These are phyloP conservation scores for Decapterus maruadsi DNA, from an alignment of 2,797 vertebrate species.

Conservation along the genomic window DNA sequence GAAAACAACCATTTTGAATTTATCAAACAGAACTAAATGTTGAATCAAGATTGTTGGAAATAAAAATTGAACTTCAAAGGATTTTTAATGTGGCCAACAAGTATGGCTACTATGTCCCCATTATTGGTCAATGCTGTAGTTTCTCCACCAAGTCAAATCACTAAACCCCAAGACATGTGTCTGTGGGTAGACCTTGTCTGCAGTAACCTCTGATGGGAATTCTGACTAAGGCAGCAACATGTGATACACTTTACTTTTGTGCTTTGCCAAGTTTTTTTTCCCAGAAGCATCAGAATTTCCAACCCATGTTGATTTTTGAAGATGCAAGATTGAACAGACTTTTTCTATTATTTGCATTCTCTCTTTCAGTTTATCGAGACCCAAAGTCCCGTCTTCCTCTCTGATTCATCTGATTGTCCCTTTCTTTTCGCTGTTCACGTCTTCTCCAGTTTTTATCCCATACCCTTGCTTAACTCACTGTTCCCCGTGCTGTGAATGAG, in stretches of 20 bases:
- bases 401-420: not conserved
- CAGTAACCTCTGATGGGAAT: constrained; percentile 2
- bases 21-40: not conserved
- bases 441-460: too few species aligned
- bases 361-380: not conserved
- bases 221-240: not conserved
- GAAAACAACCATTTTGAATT: not conserved
- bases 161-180: not conserved
- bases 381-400: not conserved
- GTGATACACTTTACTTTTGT: not conserved
- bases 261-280: constrained; percentile 15
- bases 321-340: not conserved
- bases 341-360: not conserved
- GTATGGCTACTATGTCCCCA: not conserved
- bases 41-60: not conserved
- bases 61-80: not conserved
- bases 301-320: not conserved
- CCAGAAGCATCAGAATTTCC: constrained; percentile 10
- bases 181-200: constrained; percentile 14
- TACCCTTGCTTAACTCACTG: constrained; percentile 52
- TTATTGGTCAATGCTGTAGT: not conserved
- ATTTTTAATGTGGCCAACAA: not conserved
- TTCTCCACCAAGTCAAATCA: constrained; percentile 3
- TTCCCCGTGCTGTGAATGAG: constrained; percentile 45
- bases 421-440: not conserved